A percentile compares a stretch with the other conserved stretches of the same genome.
These are phyloP conservation scores for Columba livia DNA, from an alignment of 2,113 vertebrate species.

Conservation along the genomic window DNA sequence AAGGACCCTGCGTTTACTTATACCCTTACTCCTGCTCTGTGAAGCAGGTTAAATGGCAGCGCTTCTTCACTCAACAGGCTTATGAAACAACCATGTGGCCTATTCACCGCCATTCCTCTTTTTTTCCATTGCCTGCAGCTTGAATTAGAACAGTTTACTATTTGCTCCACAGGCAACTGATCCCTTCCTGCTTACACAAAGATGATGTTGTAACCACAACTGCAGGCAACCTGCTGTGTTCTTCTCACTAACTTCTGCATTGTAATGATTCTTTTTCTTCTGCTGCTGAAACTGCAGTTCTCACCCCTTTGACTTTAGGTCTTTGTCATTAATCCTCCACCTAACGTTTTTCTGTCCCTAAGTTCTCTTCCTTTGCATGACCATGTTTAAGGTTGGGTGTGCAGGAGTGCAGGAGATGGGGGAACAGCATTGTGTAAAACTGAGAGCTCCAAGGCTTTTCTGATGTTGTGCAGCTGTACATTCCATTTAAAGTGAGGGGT, in stretches of 20 bases:
- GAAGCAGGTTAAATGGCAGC: neutral
- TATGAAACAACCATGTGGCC: neutral
- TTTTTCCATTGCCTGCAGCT: neutral
- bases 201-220: neutral
- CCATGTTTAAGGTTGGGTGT: fast-evolving
- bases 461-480: neutral
- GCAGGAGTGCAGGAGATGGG: neutral
- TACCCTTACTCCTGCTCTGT: neutral
- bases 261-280: neutral
- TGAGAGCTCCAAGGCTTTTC: neutral
- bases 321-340: neutral
- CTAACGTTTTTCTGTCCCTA: neutral
- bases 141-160: neutral
- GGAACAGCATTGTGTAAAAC: neutral
- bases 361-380: neutral
- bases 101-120: neutral
- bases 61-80: neutral
- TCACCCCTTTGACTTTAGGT: neutral
- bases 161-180: neutral
- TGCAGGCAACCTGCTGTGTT: neutral
- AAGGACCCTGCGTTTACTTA: neutral
- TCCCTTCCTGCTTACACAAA: neutral
- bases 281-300: neutral
- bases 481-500: neutral
- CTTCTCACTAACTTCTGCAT: neutral